Base-by-base conservation (phyloP, 2,797 vertebrate species). In the Apodemus agrarius region DNA sequence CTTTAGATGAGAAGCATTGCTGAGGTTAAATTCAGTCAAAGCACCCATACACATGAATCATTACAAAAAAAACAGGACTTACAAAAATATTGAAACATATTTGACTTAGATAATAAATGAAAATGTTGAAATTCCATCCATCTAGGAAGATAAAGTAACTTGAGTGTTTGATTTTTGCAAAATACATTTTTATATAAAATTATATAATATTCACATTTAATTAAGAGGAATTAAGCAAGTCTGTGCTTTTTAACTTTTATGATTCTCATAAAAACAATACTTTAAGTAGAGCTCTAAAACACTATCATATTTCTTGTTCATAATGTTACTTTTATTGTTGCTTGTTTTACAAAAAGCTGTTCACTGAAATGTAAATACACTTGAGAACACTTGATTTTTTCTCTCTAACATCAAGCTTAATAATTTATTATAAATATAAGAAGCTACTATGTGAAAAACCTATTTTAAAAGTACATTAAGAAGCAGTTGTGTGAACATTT, bases 381-480 rank as follows among this genome's bases (percentile, higher is more conserved):
- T 92, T 90, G 22, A 37, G 21, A 95, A 81, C 59, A 54, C 22
- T 88, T 91, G 10, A 69, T 76, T 85, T 78, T 80, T 29, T 84
- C 22, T 93, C 37, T 96, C 34, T 91, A 84, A 95, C 78, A 82
- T 91, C 40, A 22, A 97, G 3, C 81, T 85, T 91, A 19, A 74
- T 6, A 76, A 63, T 93, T 93, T 95, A 54, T 1, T 76, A 78
- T 75, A 89, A 87, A 97, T 89, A 29, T 21, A 78, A n/a, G 6
- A 85, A 87, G 14, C 1, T 40, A 57, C 29, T 59, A 4, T 93
- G 83, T 54, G 24, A 46, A 90, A 87, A 90, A 21, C 1, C 4
- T 94, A 84, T 93, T 65, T 63, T 76, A 26, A 91, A 92, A 67
- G 17, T 90, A 49, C 3, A 49, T 2, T 1, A 43, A 61, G 8